Percentiles rank a stretch among this genome's conserved stretches.
These are phyloP conservation scores for Hypocryptadius cinnamomeus DNA, from an alignment of 2,113 vertebrate genomes.

Conservation along the genomic window DNA sequence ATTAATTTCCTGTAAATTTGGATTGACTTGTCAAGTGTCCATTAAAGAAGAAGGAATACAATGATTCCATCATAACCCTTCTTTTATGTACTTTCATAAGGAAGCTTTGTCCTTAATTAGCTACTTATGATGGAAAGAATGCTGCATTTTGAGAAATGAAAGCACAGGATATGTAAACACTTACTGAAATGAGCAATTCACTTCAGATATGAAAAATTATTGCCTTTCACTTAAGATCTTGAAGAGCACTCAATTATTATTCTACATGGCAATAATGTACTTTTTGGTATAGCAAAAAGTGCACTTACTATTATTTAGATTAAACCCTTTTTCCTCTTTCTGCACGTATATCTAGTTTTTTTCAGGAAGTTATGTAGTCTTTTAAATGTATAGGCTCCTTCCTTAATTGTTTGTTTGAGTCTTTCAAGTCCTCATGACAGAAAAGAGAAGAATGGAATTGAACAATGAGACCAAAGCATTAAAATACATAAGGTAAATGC, in stretches of 20 bases:
- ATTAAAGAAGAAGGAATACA: neutral
- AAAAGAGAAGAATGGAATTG: neutral
- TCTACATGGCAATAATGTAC: neutral
- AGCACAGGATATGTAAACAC: neutral
- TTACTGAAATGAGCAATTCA: neutral
- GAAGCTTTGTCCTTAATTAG: neutral
- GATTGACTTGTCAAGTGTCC: neutral
- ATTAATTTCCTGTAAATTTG: neutral
- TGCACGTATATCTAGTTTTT: neutral
- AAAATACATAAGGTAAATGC: neutral
- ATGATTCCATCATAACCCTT: neutral
- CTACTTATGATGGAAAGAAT: neutral
- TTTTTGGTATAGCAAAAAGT: neutral
- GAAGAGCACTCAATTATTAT: neutral
- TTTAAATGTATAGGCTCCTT: neutral
- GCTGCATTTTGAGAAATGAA: neutral
- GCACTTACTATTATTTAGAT: neutral
- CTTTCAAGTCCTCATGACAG: neutral
- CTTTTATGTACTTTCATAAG: neutral
- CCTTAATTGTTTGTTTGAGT: neutral
- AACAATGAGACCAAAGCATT: neutral
- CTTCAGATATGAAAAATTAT: neutral
- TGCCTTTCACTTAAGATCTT: neutral
- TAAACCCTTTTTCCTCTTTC: neutral
- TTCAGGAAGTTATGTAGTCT: neutral